Conservation (phyloP, 2,113 vertebrate species). For the Micronycteris hirsuta region DNA sequence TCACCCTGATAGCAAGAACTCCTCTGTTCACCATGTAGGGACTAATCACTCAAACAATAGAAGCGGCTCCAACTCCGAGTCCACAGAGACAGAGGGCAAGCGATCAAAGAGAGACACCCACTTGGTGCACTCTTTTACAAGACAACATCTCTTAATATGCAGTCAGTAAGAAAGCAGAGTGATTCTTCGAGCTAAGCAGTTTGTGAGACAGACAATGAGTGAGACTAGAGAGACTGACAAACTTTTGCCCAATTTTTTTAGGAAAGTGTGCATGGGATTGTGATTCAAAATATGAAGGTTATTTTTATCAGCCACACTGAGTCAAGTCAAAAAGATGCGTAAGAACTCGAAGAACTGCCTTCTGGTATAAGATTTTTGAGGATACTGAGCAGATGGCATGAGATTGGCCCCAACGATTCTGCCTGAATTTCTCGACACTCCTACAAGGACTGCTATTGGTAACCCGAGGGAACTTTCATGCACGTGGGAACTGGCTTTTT, state of each 20-base stretch:
- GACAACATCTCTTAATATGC: conserved; percentile 63
- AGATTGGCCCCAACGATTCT: conserved; percentile 65
- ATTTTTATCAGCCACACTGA: conserved; percentile 81
- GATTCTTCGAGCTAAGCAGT: conserved; percentile 56
- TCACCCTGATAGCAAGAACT: conserved; percentile 71
- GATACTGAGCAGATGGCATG: conserved; percentile 75
- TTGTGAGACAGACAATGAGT: conserved; percentile 73
- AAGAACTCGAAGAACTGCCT: conserved; percentile 73
- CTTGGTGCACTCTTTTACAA: conserved; percentile 72
- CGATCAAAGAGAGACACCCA: conserved; percentile 70
- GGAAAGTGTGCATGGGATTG: conserved; percentile 78
- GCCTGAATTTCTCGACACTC: conserved; percentile 72
- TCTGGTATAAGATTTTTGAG: conserved; percentile 75
- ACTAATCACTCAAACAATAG: conserved; percentile 68
- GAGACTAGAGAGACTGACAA: conserved; percentile 73
- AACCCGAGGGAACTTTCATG: conserved; percentile 60
- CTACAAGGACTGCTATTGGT: conserved; percentile 58
- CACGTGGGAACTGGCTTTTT: conserved; percentile 62
- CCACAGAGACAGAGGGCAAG: conserved; percentile 58
- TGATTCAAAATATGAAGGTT: conserved; percentile 81
- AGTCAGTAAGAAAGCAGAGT: conserved; percentile 52
- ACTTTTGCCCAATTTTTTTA: conserved; percentile 77
- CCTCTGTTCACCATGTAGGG: conserved; percentile 61
- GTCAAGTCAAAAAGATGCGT: conserved; percentile 81
- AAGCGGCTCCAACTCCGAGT: conserved; percentile 47